Conservation (phyloP, 2,797 vertebrate species). For the Apogon talboti region DNA sequence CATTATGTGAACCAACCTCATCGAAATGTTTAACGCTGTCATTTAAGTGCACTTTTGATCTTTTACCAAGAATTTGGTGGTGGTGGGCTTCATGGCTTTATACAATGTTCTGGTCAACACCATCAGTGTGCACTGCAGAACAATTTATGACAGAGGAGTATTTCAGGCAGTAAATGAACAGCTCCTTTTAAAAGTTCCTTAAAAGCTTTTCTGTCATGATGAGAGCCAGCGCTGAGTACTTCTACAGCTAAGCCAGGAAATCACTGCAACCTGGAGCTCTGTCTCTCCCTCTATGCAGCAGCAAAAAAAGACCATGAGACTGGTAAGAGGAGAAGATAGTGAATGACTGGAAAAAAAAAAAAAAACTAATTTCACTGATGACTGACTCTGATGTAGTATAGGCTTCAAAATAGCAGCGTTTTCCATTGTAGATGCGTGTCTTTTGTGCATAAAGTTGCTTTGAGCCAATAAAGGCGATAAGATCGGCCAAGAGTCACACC, state of each 20-base stretch:
- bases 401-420: neutral
- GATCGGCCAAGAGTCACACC: constrained; percentile 28
- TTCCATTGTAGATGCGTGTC: neutral
- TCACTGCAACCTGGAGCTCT: constrained; percentile 25
- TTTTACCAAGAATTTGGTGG: constrained; percentile 12
- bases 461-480: constrained; percentile 8
- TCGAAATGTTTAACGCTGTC: constrained; percentile 35
- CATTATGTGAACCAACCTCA: constrained; percentile 28
- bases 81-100: constrained; percentile 16
- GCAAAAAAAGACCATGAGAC: neutral
- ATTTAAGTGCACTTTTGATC: constrained; percentile 19
- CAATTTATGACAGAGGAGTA: constrained; percentile 46
- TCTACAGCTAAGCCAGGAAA: constrained; percentile 35
- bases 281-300: neutral
- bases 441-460: constrained; percentile 20
- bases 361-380: neutral
- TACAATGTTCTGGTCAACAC: constrained; percentile 29
- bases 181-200: constrained; percentile 47
- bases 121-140: constrained; percentile 28
- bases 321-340: neutral
- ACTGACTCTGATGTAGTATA: neutral
- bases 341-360: constrained; percentile 17
- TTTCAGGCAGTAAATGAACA: constrained; percentile 55
- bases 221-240: constrained; percentile 54
- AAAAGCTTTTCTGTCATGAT: constrained; percentile 61